Evolutionary conservation across 2,797 vertebrate genomes (phyloP).

Genomic region (Chlorospingus flavigularis): DNA sequence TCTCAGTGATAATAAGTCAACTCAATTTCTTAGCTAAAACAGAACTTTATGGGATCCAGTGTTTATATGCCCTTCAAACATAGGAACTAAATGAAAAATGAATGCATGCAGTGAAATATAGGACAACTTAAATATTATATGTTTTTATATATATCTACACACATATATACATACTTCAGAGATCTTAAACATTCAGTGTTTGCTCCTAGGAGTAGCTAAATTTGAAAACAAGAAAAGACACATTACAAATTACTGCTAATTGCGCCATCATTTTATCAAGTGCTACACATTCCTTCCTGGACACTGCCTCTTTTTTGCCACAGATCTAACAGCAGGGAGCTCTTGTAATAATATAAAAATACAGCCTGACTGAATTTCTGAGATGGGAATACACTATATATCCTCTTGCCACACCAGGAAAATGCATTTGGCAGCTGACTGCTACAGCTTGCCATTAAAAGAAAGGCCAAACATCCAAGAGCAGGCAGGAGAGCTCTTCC

Average conservation of each 20-base stretch:
- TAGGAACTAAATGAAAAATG: neutral
- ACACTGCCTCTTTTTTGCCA: neutral
- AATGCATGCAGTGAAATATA: neutral
- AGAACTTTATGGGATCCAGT: neutral
- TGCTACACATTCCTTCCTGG: neutral
- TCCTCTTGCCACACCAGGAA: neutral
- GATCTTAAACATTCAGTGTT: neutral
- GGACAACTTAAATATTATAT: neutral
- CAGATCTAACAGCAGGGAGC: neutral
- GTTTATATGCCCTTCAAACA: neutral
- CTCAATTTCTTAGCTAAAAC: neutral
- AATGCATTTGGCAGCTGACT: slow-evolving; percentile 24
- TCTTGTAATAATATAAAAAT: neutral
- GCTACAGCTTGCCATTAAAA: neutral
- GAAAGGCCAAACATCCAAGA: neutral
- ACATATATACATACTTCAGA: neutral
- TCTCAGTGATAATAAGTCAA: neutral
- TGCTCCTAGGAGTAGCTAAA: neutral
- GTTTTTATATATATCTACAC: neutral
- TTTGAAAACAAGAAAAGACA: neutral
- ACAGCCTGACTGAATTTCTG: neutral
- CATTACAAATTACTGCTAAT: neutral
- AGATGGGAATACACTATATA: neutral
- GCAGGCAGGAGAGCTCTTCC: neutral
- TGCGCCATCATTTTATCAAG: neutral